Evolutionary conservation across 1,140 invertebrate species (phyloP), one percentile per base, ranked within the genome.

Genomic region (Lepeophtheirus salmonis): DNA sequence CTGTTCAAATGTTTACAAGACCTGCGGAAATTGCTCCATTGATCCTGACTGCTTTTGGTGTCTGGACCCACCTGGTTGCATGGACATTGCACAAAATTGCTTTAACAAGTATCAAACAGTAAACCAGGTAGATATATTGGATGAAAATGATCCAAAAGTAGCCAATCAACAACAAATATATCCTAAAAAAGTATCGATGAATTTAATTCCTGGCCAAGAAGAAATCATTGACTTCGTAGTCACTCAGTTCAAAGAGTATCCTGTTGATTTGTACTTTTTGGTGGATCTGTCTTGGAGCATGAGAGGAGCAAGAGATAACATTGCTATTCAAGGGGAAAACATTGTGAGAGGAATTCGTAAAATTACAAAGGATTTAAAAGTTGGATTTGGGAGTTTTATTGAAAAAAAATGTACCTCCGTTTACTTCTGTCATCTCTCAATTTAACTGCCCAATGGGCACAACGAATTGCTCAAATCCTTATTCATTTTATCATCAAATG

Each of bases 321-420:
- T 87, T 41, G 30, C 30, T 6, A 41, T 41, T 41, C 30, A 41
- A 41, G 30, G 30, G n/a, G 30, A 41, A n/a, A 41, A 41, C 6
- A 41, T 41, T 41, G 30, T 41, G 6, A 41, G n/a, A 41, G 30
- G n/a, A 41, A 41, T 41, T 10, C 6, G 30, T 41, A 6, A n/a
- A 41, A 6, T 41, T n/a, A 41, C 30, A 10, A 41, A 41, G 30
- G n/a, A 41, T 41, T 41, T 41, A n/a, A 41, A 41, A n/a, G 69
- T 90, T 18, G 88, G 88, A 52, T 87, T 89, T 68, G 88, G 88
- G 3, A 86, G 83, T 60, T 92, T 90, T 74, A 80, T 90, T 1
- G 88, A 92, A 66, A 92, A 92, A n/a, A 72, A 81, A 83, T 23
- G 75, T 80, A 0, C 77, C 86, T 71, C 88, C 87, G 0, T 89